Evolutionary conservation across 2,797 vertebrate species (phyloP).

Genomic region (Acanthurus lineatus): DNA sequence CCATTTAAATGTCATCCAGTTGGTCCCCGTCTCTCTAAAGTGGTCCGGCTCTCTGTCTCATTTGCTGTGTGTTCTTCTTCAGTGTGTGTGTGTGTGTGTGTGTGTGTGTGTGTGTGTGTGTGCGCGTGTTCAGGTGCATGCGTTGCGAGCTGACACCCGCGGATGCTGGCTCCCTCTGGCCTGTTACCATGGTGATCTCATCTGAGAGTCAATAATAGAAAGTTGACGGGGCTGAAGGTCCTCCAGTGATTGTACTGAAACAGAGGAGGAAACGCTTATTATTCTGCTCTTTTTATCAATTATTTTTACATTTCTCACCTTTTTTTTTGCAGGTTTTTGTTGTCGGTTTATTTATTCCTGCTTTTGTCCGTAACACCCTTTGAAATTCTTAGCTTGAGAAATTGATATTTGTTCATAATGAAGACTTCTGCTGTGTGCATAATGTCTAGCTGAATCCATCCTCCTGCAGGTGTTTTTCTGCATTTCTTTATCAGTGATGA

Average conservation of each 20-base stretch:
- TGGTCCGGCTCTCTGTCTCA: conserved; percentile 31
- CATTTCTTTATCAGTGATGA: conserved; percentile 29
- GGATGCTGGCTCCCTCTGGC: conserved; percentile 57
- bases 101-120: not conserved
- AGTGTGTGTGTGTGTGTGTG: conserved; percentile 18
- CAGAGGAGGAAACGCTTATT: conserved; percentile 21
- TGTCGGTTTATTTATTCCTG: not conserved
- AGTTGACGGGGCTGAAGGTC: conserved; percentile 57
- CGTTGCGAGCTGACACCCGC: conserved; percentile 35
- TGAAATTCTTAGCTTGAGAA: not conserved
- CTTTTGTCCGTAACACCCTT: not conserved
- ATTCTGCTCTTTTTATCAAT: conserved; percentile 9
- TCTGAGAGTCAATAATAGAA: conserved; percentile 69
- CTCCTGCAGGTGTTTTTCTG: not conserved
- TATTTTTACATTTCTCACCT: not conserved
- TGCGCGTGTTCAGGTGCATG: conserved; percentile 29
- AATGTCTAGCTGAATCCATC: not conserved
- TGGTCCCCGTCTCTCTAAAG: conserved; percentile 42
- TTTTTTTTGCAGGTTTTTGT: not conserved
- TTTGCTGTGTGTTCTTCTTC: conserved; percentile 27
- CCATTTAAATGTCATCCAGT: conserved; percentile 69
- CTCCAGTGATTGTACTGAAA: conserved; percentile 28
- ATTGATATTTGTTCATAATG: not conserved
- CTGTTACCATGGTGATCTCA: conserved; percentile 77
- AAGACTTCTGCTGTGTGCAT: not conserved